These are phyloP conservation scores for Clostera curtula DNA, from an alignment of 2,888 invertebrate species.

Conservation along the genomic window DNA sequence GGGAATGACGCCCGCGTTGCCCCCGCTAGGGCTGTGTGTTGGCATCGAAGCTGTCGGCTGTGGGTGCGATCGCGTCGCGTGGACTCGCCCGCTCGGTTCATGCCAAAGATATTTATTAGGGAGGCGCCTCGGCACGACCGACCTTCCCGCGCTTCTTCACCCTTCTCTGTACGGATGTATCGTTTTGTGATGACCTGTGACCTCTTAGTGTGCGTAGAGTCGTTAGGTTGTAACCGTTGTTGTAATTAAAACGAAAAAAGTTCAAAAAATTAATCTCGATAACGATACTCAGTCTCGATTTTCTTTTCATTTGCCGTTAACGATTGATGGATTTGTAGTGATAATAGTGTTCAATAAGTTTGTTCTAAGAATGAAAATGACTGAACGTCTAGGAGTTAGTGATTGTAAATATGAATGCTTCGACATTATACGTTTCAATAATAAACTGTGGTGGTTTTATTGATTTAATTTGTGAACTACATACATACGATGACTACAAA, in stretches of 20 bases:
- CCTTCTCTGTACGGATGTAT: conserved; percentile 38
- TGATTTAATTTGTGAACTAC: conserved; percentile 17
- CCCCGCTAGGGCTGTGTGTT: conserved; percentile 32
- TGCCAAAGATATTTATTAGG: conserved; percentile 75
- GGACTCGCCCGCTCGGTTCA: conserved; percentile 65
- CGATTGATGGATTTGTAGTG: conserved; percentile 65
- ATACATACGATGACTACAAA: conserved; percentile 1
- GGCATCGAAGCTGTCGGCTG: conserved; percentile 46
- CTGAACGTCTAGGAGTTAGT: conserved; percentile 70
- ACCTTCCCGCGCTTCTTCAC: conserved; percentile 33
- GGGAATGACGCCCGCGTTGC: conserved; percentile 49
- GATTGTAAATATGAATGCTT: conserved; percentile 72
- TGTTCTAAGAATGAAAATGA: conserved; percentile 65
- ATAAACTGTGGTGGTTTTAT: conserved; percentile 49
- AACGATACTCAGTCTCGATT: conserved; percentile 67
- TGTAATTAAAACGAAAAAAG: conserved; percentile 43
- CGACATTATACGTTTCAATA: conserved; percentile 71
- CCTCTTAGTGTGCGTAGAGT: conserved; percentile 53
- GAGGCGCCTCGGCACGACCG: conserved; percentile 38
- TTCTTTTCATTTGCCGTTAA: conserved; percentile 68
- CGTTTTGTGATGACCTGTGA: conserved; percentile 47
- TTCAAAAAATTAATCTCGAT: conserved; percentile 57
- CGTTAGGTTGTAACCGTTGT: conserved; percentile 51
- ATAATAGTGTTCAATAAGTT: conserved; percentile 71
- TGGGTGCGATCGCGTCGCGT: conserved; percentile 52